Evolutionary conservation across 2,888 invertebrate species (phyloP), one percentile per base, ranked within the genome.

Genomic region (Acanthosepion pharaonis): DNA sequence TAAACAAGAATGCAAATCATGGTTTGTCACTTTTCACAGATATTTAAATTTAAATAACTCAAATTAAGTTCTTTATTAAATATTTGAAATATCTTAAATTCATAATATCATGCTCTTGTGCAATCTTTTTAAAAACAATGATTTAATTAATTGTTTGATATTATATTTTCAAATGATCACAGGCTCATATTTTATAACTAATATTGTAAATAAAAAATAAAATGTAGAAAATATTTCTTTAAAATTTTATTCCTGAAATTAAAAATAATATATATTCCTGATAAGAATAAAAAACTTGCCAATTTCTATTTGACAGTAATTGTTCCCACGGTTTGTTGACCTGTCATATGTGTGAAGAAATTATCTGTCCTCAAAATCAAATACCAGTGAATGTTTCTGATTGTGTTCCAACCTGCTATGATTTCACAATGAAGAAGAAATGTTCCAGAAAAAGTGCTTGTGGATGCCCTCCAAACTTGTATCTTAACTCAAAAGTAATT

Each of bases 341-440:
- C n/a, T 78, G 78, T 78, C n/a, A 15, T 6, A n/a, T 33, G 9
- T 78, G 78, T 78, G 78, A 78, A 78, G 78, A 78, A 78, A 78
- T 78, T 33, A 78, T 78, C 78, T 78, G 78, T n/a, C 78, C 78
- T 78, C 78, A 78, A 78, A 78, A 78, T 78, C 78, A 78, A 33
- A 78, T 78, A 78, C 78, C 78, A 33, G 15, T 78, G 78, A 78
- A 78, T 78, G n/a, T 15, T 78, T 78, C 78, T 78, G 78, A 78
- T 2, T 78, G 78, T n/a, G 15, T 78, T 78, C 23, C 78, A 78
- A 78, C 78, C 78, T 78, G 78, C 78, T 33, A 78, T 15, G 78
- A 78, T n/a, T 78, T 15, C n/a, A n/a, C n/a, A 78, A 78, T 78
- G 78, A 78, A 78, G 18, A 78, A 78, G 11, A 33, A n/a, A 15